Evolutionary conservation across 2,797 vertebrate genomes (phyloP), one percentile per base, ranked within the genome.

Genomic region (Crypturellus tataupa): DNA sequence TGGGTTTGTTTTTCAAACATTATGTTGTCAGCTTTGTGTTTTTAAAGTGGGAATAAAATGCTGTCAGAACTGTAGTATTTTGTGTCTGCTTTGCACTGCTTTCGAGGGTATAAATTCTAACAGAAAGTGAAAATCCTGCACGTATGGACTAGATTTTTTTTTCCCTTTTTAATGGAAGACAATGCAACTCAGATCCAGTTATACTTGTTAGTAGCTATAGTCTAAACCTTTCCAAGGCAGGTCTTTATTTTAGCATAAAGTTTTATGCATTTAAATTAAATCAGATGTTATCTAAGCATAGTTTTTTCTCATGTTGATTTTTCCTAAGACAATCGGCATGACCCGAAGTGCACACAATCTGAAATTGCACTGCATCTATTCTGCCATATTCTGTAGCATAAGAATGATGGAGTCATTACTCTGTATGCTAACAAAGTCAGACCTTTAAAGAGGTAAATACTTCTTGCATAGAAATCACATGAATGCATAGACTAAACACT

Each of bases 21-120:
- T 68, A 8, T 86, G 6, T 80, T 85, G 62, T 94, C 62, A 79
- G 53, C 75, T 78, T 4, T 40, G 17, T 76, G 39, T 20, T 80
- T 86, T 85, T 72, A 60, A 87, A 84, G 39, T 70, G 47, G 47
- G 14, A 58, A 70, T 53, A 63, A 84, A 94, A 79, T 86, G 44
- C 67, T 91, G 13, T 76, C 56, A 77, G 63, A 90, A 33, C 23
- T 81, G 46, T 44, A 47, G 37, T 70, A 21, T 63, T 92, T 84
- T 35, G 31, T 9, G 12, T 79, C 70, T 88, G 44, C 80, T 88
- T 93, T 94, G 51, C 42, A 70, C 31, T 31, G 73, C 40, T 4
- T 42, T 83, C 37, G n/a, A 44, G 60, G 56, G 8, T 71, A 53
- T 40, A 49, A 87, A n/a, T 55, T 25, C 64, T 73, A 68, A 63